Percentiles rank a stretch among this genome's conserved stretches.
Evolutionary conservation across 2,113 vertebrate species (phyloP).

Genomic region (Crotalus tigris): DNA sequence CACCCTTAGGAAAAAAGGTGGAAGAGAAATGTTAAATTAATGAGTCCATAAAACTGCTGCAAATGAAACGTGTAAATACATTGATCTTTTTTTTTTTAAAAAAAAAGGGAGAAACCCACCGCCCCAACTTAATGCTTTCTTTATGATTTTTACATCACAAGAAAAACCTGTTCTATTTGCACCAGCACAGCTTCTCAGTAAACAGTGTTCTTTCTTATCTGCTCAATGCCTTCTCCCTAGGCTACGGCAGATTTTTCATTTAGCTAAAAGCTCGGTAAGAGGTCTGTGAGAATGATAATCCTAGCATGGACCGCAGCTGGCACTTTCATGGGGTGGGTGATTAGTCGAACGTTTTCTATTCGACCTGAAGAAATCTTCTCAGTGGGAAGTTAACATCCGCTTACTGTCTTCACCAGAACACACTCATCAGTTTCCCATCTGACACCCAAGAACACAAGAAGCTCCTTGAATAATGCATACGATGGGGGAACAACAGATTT

Average conservation of each 20-base stretch:
- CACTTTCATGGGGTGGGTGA: conserved; percentile 95
- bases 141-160: conserved; percentile 91
- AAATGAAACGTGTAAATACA: conserved; percentile 99
- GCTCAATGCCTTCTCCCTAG: conserved; percentile 94
- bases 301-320: conserved; percentile 96
- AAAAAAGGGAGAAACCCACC: not conserved
- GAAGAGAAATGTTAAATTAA: conserved; percentile 98
- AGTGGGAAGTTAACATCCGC: conserved; percentile 99
- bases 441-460: conserved; percentile 82
- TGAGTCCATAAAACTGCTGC: conserved; percentile 97
- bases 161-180: conserved; percentile 94
- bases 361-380: conserved; percentile 99
- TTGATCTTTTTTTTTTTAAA: conserved; percentile 86
- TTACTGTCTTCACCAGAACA: conserved; percentile 94
- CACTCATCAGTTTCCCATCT: conserved; percentile 88
- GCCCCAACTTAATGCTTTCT: conserved; percentile 85
- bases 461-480: conserved; percentile 85
- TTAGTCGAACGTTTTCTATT: conserved; percentile 99
- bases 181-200: conserved; percentile 93
- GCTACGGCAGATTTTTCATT: conserved; percentile 99
- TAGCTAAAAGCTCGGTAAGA: conserved; percentile 99
- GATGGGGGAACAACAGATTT: conserved; percentile 76
- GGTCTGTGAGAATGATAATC: conserved; percentile 99
- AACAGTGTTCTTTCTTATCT: conserved; percentile 96
- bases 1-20: conserved; percentile 97